phyloP scores from a whole-genome alignment of 2,113 vertebrate genomes.

The Hippopotamus amphibius region DNA sequence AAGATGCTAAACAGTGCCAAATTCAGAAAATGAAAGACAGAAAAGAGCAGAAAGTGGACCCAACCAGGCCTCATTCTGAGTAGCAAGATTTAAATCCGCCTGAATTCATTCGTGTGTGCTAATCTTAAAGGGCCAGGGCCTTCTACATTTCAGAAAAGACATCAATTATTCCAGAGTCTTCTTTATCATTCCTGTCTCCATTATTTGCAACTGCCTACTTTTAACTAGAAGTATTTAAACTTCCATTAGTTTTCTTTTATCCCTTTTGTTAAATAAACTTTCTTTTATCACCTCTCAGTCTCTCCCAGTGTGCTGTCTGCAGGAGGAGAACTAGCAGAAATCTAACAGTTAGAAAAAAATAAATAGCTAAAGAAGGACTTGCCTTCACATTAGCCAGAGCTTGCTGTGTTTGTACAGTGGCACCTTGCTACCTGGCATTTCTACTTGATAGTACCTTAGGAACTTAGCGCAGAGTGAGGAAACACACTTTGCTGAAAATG shows the following conservation, averaged over 20 bases:
- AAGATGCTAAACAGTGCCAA: slow-evolving; percentile 63
- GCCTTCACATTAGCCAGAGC: not conserved
- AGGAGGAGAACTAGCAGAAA: not conserved
- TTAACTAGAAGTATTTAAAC: slow-evolving; percentile 69
- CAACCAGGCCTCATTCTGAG: slow-evolving; percentile 1
- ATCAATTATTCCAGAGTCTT: slow-evolving; percentile 60
- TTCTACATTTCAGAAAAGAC: not conserved
- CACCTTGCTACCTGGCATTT: not conserved
- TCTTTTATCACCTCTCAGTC: slow-evolving; percentile 52
- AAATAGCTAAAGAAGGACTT: slow-evolving; percentile 20
- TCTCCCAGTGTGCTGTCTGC: slow-evolving; percentile 20
- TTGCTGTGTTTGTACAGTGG: not conserved
- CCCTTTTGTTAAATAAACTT: slow-evolving; percentile 73
- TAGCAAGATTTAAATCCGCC: slow-evolving; percentile 49
- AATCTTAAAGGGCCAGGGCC: slow-evolving; percentile 64
- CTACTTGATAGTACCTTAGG: not conserved
- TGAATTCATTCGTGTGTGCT: not conserved
- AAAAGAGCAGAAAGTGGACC: slow-evolving; percentile 51
- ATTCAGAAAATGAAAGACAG: not conserved
- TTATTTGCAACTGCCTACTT: slow-evolving; percentile 66
- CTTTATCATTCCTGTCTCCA: slow-evolving; percentile 60
- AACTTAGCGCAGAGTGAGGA: slow-evolving; percentile 1
- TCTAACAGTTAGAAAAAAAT: slow-evolving; percentile 56
- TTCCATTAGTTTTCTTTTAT: slow-evolving; percentile 63
- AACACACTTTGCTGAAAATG: slow-evolving; percentile 16